Percentiles rank a stretch among this genome's conserved stretches.
Evolutionary conservation across 2,113 vertebrate genomes (phyloP).

Genomic region (Capreolus pygargus): DNA sequence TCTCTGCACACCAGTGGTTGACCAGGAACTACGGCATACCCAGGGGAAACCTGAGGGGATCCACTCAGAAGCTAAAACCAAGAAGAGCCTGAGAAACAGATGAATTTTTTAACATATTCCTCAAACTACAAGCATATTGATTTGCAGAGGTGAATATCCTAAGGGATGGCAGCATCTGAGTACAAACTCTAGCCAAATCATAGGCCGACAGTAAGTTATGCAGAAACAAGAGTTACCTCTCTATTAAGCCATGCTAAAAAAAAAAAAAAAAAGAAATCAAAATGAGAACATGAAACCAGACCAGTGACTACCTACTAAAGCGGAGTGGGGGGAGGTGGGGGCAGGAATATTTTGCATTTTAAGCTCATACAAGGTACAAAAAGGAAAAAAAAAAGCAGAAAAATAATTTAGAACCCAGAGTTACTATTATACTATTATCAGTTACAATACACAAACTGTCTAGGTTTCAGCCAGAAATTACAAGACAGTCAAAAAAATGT

Average conservation of each 20-base stretch:
- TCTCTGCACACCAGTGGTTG: background rate
- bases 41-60: background rate
- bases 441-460: background rate
- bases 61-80: background rate
- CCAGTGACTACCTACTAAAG: background rate
- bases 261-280: background rate
- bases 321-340: rapidly evolving
- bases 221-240: background rate
- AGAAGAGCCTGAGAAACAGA: background rate
- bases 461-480: conserved; percentile 9
- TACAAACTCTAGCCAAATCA: background rate
- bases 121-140: background rate
- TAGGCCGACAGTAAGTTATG: background rate
- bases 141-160: background rate
- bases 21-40: background rate
- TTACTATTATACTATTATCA: background rate
- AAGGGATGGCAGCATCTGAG: background rate
- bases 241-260: background rate
- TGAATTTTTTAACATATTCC: background rate
- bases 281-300: background rate
- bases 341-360: background rate
- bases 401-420: background rate
- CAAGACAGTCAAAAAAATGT: background rate
- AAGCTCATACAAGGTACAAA: background rate
- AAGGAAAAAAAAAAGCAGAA: background rate